A percentile compares a stretch with the other conserved stretches of the same genome.
These are phyloP conservation scores for Rhadinocentrus ornatus DNA, from an alignment of 2,797 vertebrate species.

Conservation along the genomic window DNA sequence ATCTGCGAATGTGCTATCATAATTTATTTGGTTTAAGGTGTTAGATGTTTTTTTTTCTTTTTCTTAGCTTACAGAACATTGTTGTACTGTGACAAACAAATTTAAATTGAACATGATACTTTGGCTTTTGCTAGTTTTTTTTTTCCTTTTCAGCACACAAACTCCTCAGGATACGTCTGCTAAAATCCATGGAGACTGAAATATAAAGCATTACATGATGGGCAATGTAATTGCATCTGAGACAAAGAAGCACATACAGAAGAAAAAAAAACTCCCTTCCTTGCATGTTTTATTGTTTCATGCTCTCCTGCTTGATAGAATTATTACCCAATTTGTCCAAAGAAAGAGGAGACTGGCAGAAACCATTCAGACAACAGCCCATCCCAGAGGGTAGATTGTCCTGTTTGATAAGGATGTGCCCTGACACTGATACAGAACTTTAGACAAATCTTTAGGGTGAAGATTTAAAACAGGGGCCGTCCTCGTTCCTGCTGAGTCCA, in stretches of 20 bases:
- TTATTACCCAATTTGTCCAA: conserved; percentile 70
- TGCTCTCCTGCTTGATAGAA: conserved; percentile 68
- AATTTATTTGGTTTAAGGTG: conserved; percentile 72
- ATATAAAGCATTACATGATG: conserved; percentile 70
- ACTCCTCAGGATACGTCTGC: background rate
- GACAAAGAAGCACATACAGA: conserved; percentile 68
- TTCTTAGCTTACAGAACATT: conserved; percentile 33
- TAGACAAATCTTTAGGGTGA: conserved; percentile 39
- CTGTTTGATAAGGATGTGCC: conserved; percentile 46
- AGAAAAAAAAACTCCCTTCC: conserved; percentile 55
- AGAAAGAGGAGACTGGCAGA: conserved; percentile 64
- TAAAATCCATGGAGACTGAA: conserved; percentile 53
- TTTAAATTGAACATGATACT: conserved; percentile 71
- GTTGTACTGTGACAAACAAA: conserved; percentile 65
- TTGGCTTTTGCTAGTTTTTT: conserved; percentile 58
- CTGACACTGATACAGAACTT: conserved; percentile 52
- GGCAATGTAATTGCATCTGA: conserved; percentile 74
- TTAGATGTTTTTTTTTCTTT: conserved; percentile 9
- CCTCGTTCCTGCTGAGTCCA: conserved; percentile 31
- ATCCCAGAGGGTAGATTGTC: conserved; percentile 49
- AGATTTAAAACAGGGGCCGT: conserved; percentile 51
- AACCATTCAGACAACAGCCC: conserved; percentile 50
- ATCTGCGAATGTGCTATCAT: conserved; percentile 66
- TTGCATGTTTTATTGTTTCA: conserved; percentile 69
- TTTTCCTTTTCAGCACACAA: conserved; percentile 23